These are phyloP conservation scores for Corythoichthys haematopterus DNA, from an alignment of 2,113 vertebrate species.

Conservation along the genomic window DNA sequence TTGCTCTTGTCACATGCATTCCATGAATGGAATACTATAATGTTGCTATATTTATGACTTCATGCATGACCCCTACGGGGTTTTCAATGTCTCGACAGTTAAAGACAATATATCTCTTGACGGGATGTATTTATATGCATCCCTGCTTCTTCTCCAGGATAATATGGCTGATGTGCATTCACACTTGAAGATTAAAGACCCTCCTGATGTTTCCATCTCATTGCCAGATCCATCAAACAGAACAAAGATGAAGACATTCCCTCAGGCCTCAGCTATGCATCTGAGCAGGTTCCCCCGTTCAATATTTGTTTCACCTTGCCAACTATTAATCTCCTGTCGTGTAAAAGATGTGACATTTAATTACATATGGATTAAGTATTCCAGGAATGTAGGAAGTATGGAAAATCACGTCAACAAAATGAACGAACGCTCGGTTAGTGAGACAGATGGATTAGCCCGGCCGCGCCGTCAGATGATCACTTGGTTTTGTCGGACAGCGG, in stretches of 20 bases:
- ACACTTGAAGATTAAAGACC: conserved; percentile 29
- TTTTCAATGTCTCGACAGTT: conserved; percentile 1
- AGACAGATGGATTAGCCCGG: conserved; percentile 31
- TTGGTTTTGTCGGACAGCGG: background rate
- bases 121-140: conserved; percentile 4
- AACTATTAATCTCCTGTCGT: conserved; percentile 45
- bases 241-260: conserved; percentile 23
- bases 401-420: conserved; percentile 31
- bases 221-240: conserved; percentile 42
- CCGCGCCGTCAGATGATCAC: conserved; percentile 7
- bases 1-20: background rate
- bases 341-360: conserved; percentile 51
- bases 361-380: conserved; percentile 48
- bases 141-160: background rate
- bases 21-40: background rate
- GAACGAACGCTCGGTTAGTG: conserved; percentile 31
- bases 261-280: conserved; percentile 8
- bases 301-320: conserved; percentile 43
- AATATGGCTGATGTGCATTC: background rate
- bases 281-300: conserved; percentile 18
- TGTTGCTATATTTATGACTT: conserved; percentile 1
- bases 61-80: background rate
- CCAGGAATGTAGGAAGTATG: conserved; percentile 8
- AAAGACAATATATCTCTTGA: conserved; percentile 8
- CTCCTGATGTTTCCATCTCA: conserved; percentile 35